Evolutionary conservation across 1,140 invertebrate species (phyloP).

Genomic region (Drosophila seguyi): DNA sequence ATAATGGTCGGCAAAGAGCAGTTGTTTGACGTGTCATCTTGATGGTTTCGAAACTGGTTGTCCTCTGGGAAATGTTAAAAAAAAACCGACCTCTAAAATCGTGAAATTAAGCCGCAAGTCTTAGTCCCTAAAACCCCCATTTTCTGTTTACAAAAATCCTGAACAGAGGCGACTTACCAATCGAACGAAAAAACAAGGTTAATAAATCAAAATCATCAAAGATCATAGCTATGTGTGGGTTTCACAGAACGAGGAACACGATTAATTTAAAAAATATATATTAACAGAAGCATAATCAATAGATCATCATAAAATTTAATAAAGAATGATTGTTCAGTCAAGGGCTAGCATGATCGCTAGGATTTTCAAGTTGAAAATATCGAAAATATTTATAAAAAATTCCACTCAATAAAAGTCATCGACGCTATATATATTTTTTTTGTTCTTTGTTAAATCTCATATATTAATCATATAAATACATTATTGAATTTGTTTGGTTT

Average conservation of each 20-base stretch:
- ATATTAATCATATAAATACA: constrained; percentile 83
- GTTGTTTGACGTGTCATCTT: constrained; percentile 66
- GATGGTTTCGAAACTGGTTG: not conserved
- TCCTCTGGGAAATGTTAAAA: not conserved
- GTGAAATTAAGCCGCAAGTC: too few relatives aligned
- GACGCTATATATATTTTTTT: not conserved
- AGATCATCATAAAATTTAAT: too few relatives aligned
- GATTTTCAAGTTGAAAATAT: not conserved
- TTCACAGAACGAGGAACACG: not conserved
- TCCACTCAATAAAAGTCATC: constrained; percentile 3
- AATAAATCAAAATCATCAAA: not conserved
- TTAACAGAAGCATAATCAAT: too few relatives aligned
- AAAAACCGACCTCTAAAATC: not conserved
- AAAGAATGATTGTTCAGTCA: not conserved
- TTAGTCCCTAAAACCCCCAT: not conserved
- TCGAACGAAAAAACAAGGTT: too few relatives aligned
- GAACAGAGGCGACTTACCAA: not conserved
- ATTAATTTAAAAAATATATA: not conserved
- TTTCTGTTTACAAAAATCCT: not conserved
- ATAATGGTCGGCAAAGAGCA: constrained; percentile 90
- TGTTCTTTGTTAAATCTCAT: constrained; percentile 76
- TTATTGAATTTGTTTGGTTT: constrained; percentile 75
- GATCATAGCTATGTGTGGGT: not conserved
- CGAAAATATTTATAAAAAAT: too few relatives aligned
- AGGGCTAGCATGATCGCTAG: not conserved